phyloP scores from a whole-genome alignment of 2,797 vertebrate species.

The Oophaga sylvatica region DNA sequence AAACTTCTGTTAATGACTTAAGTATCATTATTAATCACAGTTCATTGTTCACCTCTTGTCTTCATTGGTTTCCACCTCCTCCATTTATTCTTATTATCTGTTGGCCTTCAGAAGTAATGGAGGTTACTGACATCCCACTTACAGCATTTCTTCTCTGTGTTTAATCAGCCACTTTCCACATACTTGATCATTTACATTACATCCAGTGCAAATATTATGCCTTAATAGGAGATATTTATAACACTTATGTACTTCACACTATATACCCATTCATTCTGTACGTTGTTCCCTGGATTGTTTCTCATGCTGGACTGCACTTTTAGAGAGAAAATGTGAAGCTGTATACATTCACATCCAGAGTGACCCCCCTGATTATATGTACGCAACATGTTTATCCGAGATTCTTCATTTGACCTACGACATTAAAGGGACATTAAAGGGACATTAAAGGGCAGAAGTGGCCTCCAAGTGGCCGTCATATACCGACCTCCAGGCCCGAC shows the following conservation, averaged over 20 bases:
- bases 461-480: too few species aligned
- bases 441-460: too few species aligned
- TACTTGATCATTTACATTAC: neutral
- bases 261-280: neutral
- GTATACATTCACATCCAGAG: neutral
- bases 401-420: neutral
- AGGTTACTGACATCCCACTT: neutral
- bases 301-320: neutral
- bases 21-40: slow-evolving; percentile 30
- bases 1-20: neutral
- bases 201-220: neutral
- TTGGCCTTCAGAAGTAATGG: slow-evolving; percentile 31
- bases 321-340: neutral
- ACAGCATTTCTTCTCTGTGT: neutral
- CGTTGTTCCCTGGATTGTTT: neutral
- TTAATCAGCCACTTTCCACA: neutral
- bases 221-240: neutral
- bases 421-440: too few species aligned
- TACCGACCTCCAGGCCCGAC: too few species aligned
- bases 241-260: neutral
- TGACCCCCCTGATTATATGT: neutral
- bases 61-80: neutral
- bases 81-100: slow-evolving; percentile 19
- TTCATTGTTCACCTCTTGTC: slow-evolving; percentile 13
- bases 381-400: neutral